Evolutionary conservation across 2,888 invertebrate species (phyloP).

Genomic region (Criorhina ranunculi): DNA sequence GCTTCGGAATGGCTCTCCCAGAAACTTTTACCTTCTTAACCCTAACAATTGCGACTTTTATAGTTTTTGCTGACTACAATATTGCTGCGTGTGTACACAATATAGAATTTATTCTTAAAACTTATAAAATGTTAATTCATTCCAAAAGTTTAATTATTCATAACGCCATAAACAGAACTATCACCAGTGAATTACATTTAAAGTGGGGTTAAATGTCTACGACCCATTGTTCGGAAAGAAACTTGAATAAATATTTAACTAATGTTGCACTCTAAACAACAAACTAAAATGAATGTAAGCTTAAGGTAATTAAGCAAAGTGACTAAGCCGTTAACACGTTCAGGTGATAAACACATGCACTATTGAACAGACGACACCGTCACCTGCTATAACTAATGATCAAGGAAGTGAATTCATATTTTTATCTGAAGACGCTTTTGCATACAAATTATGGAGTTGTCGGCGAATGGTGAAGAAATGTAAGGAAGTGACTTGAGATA

Average conservation of each 20-base stretch:
- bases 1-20: too few species aligned
- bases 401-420: constrained; percentile 41
- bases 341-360: constrained; percentile 5
- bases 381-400: constrained; percentile 26
- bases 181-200: too few species aligned
- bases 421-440: background rate
- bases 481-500: constrained; percentile 35
- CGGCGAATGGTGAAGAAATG: constrained; percentile 15
- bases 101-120: too few species aligned
- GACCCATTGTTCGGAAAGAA: background rate
- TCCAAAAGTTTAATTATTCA: too few species aligned
- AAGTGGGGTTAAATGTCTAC: too few species aligned
- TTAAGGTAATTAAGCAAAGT: background rate
- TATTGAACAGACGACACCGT: background rate
- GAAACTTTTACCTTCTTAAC: too few species aligned
- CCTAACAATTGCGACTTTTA: too few species aligned
- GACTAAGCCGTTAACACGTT: constrained; percentile 22
- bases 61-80: too few species aligned
- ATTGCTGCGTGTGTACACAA: too few species aligned
- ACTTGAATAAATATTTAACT: background rate
- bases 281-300: background rate
- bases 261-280: background rate
- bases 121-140: too few species aligned
- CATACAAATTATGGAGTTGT: constrained; percentile 49
- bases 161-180: background rate